A percentile compares a stretch with the other conserved stretches of the same genome.
Evolutionary conservation across 2,113 vertebrate species (phyloP).

Genomic region (Aspidoscelis tigris): DNA sequence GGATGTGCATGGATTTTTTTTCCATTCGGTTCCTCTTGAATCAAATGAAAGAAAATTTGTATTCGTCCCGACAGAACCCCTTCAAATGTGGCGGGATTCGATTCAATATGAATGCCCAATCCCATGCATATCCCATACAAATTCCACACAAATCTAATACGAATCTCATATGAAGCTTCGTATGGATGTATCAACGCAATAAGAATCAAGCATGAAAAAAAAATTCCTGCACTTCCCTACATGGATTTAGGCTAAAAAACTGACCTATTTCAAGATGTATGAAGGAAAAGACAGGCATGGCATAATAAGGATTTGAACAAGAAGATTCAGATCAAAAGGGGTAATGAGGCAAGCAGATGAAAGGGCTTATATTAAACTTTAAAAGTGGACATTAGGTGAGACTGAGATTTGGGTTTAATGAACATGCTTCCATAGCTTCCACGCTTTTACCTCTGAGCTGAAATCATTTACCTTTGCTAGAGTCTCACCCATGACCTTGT

Average conservation of each 20-base stretch:
- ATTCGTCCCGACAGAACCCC: too few relatives aligned
- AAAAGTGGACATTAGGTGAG: neutral
- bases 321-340: neutral
- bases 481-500: neutral
- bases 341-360: neutral
- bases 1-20: too few relatives aligned
- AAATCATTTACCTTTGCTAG: neutral
- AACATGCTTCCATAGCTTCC: too few relatives aligned
- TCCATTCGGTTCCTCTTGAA: too few relatives aligned
- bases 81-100: too few relatives aligned
- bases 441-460: neutral
- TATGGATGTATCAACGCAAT: too few relatives aligned
- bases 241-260: neutral
- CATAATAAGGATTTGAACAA: neutral
- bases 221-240: neutral
- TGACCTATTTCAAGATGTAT: neutral
- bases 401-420: neutral
- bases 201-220: too few relatives aligned
- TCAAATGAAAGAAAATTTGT: too few relatives aligned
- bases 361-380: neutral
- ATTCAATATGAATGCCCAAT: too few relatives aligned
- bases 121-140: too few relatives aligned
- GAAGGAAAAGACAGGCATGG: neutral
- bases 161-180: too few relatives aligned
- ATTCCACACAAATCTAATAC: too few relatives aligned